Evolutionary conservation across 2,113 vertebrate species (phyloP).

Genomic region (Eurystomus gularis): DNA sequence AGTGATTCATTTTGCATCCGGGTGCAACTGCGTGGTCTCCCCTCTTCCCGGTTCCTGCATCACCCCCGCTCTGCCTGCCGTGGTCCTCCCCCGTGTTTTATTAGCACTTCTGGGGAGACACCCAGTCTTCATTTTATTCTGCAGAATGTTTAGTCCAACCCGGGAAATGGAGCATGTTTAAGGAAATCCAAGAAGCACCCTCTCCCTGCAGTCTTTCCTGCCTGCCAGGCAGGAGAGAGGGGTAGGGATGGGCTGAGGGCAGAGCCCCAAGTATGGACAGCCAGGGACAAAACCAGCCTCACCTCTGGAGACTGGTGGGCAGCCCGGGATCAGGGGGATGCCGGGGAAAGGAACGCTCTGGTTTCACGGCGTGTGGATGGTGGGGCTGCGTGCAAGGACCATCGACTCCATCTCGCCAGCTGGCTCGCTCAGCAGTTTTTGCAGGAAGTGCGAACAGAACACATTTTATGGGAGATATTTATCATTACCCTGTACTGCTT

Average conservation of each 20-base stretch:
- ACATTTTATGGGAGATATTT: constrained; percentile 62
- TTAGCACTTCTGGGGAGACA: not conserved
- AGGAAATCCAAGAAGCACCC: not conserved
- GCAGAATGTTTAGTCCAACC: not conserved
- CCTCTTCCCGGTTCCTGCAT: not conserved
- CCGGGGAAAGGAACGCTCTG: not conserved
- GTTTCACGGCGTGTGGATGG: not conserved
- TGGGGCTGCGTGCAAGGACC: not conserved
- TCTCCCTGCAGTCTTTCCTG: too few species aligned
- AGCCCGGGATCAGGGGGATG: fast-evolving
- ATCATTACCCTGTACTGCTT: constrained; percentile 60
- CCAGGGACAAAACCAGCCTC: fast-evolving
- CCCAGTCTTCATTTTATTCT: not conserved
- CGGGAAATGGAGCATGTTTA: fast-evolving
- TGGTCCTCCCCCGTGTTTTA: fast-evolving
- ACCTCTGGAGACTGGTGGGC: not conserved
- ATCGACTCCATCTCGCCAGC: constrained; percentile 17
- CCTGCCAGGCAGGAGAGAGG: not conserved
- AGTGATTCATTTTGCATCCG: not conserved
- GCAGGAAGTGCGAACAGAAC: constrained; percentile 62
- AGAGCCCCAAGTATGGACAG: fast-evolving
- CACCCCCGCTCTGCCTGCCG: fast-evolving
- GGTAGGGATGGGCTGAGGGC: not conserved
- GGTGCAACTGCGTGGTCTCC: not conserved
- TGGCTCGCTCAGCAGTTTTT: constrained; percentile 61